Evolutionary conservation across 2,797 vertebrate species (phyloP), one percentile per base, ranked within the genome.

Genomic region (Sciurus carolinensis): DNA sequence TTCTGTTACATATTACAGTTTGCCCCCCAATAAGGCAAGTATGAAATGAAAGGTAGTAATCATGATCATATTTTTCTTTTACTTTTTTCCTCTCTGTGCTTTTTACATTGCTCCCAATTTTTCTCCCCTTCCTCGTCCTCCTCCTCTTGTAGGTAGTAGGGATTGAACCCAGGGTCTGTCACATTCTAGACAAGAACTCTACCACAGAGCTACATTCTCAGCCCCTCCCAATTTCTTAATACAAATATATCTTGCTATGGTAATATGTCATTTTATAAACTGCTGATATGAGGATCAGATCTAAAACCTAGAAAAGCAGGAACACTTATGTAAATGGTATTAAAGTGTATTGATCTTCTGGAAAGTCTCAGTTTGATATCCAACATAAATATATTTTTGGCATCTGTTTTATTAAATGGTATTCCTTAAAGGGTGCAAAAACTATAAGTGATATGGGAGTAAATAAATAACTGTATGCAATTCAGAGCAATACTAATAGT

Each of bases 231-330:
- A 26, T 62, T 62, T 83, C 36, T 82, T 87, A 76, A 75, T 77
- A 47, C 1, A 87, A 93, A 59, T 14, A 30, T 88, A 30, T 44
- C 2, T 73, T 62, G 75, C 54, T 80, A 26, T 83, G 22, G 6
- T 75, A 71, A 64, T 17, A 87, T 33, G 22, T 77, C 44, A 67
- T 95, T 95, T 95, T 89, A 72, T 66, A 39, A 82, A 33, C 14
- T 91, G 14, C 28, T 80, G 4, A 66, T 57, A 62, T 47, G 52
- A 64, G 33, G 9, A 6, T 91, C 10, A 62, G 3, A n/a, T 77
- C 50, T 75, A 76, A 94, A 82, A n/a, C 83, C 13, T 91, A 64
- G 62, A 54, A 92, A 95, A 57, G 1, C 17, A 73, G 15, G 5
- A n/a, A n/a, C n/a, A n/a, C n/a, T n/a, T n/a, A n/a, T n/a, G 84